A percentile compares a stretch with the other conserved stretches of the same genome.
These are phyloP conservation scores for Dicyrtomina minuta DNA, from an alignment of 2,888 invertebrate genomes.

Conservation along the genomic window DNA sequence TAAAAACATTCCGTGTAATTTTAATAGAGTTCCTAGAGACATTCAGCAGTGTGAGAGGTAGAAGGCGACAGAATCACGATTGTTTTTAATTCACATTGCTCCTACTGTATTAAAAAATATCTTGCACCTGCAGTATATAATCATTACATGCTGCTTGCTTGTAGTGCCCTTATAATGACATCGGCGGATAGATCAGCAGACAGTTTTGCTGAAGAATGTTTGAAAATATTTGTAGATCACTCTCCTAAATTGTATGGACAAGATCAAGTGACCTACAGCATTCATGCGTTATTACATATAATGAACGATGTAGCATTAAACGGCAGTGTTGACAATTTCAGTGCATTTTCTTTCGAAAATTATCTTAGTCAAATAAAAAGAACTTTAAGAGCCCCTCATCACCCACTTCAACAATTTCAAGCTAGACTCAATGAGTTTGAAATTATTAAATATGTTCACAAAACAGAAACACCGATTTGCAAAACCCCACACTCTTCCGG, in stretches of 20 bases:
- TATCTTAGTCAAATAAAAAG: background rate
- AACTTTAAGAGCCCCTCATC: background rate
- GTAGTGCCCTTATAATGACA: slow-evolving; percentile 10
- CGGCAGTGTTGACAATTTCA: slow-evolving; percentile 1
- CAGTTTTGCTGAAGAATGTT: background rate
- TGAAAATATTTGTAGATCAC: background rate
- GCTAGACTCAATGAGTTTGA: background rate
- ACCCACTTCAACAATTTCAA: slow-evolving; percentile 10
- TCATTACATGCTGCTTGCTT: slow-evolving; percentile 21
- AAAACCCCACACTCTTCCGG: background rate
- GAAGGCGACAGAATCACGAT: slow-evolving; percentile 34
- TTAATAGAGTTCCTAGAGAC: slow-evolving; percentile 22
- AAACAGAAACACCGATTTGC: too few relatives aligned
- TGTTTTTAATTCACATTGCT: slow-evolving; percentile 28
- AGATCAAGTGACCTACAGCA: background rate
- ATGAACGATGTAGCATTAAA: background rate
- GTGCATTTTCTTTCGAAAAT: slow-evolving; percentile 18
- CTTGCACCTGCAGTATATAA: slow-evolving; percentile 4
- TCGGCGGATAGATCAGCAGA: background rate
- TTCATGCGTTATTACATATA: background rate
- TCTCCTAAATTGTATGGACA: background rate
- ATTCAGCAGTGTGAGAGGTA: slow-evolving; percentile 6
- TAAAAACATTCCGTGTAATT: slow-evolving; percentile 18
- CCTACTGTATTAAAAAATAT: slow-evolving; percentile 11
- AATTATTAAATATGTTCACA: background rate